phyloP scores from a whole-genome alignment of 2,888 invertebrate genomes.

The Neocrepidodera transversa region DNA sequence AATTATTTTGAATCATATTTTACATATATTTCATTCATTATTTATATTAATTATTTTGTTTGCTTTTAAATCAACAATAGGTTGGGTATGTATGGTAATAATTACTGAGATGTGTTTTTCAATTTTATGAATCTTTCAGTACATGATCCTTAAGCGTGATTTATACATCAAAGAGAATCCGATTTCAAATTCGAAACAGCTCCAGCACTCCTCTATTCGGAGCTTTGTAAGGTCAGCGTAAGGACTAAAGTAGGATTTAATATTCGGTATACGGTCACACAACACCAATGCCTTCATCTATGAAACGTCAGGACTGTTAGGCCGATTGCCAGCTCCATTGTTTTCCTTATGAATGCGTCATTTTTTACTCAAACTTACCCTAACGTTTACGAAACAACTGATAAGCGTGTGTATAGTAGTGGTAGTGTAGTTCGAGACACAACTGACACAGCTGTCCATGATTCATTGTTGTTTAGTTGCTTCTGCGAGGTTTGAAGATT shows the following conservation, averaged over 20 bases:
- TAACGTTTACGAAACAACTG: constrained; percentile 31
- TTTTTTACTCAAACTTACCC: constrained; percentile 30
- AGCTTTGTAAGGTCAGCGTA: not conserved
- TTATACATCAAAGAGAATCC: not conserved
- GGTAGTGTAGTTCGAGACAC: constrained; percentile 19
- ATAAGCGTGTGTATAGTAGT: constrained; percentile 25
- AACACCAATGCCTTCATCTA: constrained; percentile 23
- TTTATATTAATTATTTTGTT: no score
- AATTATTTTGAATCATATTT: no score
- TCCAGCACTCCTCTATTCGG: not conserved
- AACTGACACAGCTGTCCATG: constrained; percentile 30
- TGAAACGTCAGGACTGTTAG: constrained; percentile 30
- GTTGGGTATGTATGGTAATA: no score
- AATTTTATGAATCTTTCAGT: not conserved
- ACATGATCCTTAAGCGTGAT: not conserved
- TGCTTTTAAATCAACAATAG: no score
- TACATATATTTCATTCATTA: no score
- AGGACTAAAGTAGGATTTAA: not conserved
- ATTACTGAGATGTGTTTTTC: no score
- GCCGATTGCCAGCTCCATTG: constrained; percentile 35
- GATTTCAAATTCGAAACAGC: constrained; percentile 1
- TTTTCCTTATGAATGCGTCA: constrained; percentile 35
- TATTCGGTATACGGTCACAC: constrained; percentile 1
- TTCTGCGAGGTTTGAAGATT: constrained; percentile 19
- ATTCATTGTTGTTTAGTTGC: constrained; percentile 28